Conservation (phyloP, 2,888 invertebrate genomes). For the Monoplex corrugatus region DNA sequence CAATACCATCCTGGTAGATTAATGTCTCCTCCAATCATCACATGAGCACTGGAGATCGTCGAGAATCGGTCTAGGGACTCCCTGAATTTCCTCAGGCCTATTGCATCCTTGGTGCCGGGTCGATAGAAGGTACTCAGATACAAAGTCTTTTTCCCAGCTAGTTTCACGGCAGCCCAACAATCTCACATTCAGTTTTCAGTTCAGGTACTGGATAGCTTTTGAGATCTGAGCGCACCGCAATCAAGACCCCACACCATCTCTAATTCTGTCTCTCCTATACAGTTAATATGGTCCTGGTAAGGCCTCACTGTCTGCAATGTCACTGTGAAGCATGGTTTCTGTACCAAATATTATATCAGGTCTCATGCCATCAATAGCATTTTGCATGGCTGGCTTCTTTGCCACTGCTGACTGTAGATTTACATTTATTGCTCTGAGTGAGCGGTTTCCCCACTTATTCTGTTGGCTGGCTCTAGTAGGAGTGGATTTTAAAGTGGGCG, state of each 20-base stretch:
- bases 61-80: not conserved
- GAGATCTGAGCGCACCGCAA: too few species aligned
- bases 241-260: too few species aligned
- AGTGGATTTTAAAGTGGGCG: not conserved
- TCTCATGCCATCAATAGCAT: constrained; percentile 5
- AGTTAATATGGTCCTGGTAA: too few species aligned
- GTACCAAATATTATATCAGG: not conserved
- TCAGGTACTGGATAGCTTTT: too few species aligned
- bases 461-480: constrained; percentile 12
- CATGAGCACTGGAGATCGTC: not conserved
- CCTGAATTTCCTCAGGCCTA: not conserved
- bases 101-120: not conserved
- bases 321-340: not conserved
- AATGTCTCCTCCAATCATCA: too few species aligned
- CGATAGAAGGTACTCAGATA: not conserved
- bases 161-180: too few species aligned
- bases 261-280: too few species aligned
- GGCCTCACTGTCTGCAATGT: too few species aligned
- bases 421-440: not conserved
- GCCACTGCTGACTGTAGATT: not conserved
- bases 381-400: not conserved
- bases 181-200: too few species aligned
- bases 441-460: not conserved
- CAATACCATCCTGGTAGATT: too few species aligned
- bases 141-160: not conserved